Evolutionary conservation across 2,888 invertebrate genomes (phyloP), one percentile per base, ranked within the genome.

Genomic region (Cheilosia grossa): DNA sequence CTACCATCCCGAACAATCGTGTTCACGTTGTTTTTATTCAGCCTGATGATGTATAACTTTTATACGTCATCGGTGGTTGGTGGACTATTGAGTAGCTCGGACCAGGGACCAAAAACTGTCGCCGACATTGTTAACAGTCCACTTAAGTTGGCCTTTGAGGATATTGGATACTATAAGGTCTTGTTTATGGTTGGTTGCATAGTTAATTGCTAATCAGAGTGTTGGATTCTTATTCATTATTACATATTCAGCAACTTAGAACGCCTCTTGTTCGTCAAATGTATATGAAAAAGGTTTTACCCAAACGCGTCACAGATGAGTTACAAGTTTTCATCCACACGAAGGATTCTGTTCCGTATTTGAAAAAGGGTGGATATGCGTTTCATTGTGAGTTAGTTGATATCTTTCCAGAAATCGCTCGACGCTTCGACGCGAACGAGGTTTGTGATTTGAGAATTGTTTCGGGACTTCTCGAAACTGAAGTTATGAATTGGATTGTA

Each of bases 351-450:
- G 89, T 93, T 7, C 90, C 90, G 0, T 91, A 89, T 87, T 89
- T 93, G 0, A 92, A 92, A 86, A 82, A 87, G 1, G 93, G 93
- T 0, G 91, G 91, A 15, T 93, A 92, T 83, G 93, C 93, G 0
- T 93, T 93, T 88, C 93, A 93, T 69, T 92, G 92, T n/a, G 93
- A 93, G 88, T 88, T 92, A 1, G 90, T 91, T 2, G 91, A 91
- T 19, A 92, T 91, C 0, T 93, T 93, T 88, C 91, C 92, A 0
- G 89, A 89, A 77, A 91, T 92, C 66, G 89, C 90, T 0, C 91
- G 90, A 87, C 88, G 90, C 2, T 93, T 93, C 80, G 91, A 93
- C 72, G 91, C 91, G 0, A 90, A 90, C 44, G 91, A 92, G 75
- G 92, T 93, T 51, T 93, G 93, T 81, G 92, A 93, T 85, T 87